These are phyloP conservation scores for Tridacna gigas DNA, from an alignment of 2,888 invertebrate genomes.

Conservation along the genomic window DNA sequence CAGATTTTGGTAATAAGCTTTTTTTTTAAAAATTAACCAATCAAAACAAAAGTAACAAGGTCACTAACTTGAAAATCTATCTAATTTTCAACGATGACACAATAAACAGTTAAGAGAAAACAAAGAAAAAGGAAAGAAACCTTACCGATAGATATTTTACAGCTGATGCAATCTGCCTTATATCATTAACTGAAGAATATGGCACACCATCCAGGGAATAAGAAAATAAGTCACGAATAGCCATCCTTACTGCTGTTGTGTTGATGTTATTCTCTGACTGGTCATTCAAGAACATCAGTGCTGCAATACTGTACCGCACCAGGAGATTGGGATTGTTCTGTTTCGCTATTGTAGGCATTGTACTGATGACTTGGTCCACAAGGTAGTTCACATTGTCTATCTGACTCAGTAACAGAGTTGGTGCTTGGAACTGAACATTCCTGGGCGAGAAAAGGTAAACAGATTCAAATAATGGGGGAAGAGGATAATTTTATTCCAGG, in stretches of 20 bases:
- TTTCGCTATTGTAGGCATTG: constrained; percentile 65
- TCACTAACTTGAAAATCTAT: too few species aligned
- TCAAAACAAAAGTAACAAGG: too few species aligned
- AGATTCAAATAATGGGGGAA: not conserved
- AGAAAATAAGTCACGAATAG: constrained; percentile 71
- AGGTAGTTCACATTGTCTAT: constrained; percentile 61
- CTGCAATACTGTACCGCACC: constrained; percentile 72
- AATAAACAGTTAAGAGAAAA: too few species aligned
- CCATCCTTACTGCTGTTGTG: constrained; percentile 49
- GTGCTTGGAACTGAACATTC: constrained; percentile 47
- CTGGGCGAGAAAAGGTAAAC: constrained; percentile 45
- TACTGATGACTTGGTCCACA: constrained; percentile 48
- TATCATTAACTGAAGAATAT: constrained; percentile 61
- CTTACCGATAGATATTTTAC: constrained; percentile 73
- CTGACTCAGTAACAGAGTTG: constrained; percentile 34
- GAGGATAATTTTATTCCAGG: too few species aligned
- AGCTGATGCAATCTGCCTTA: constrained; percentile 71
- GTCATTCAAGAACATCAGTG: constrained; percentile 71
- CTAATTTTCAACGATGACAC: too few species aligned
- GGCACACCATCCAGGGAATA: constrained; percentile 66
- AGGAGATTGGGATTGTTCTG: constrained; percentile 71
- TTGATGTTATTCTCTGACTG: constrained; percentile 55
- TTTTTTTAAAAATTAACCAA: too few species aligned
- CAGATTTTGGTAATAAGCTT: too few species aligned
- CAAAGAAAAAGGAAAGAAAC: not conserved